Base-by-base conservation (phyloP, 2,888 invertebrate genomes). In the Chaetogeoica ovagalla region DNA sequence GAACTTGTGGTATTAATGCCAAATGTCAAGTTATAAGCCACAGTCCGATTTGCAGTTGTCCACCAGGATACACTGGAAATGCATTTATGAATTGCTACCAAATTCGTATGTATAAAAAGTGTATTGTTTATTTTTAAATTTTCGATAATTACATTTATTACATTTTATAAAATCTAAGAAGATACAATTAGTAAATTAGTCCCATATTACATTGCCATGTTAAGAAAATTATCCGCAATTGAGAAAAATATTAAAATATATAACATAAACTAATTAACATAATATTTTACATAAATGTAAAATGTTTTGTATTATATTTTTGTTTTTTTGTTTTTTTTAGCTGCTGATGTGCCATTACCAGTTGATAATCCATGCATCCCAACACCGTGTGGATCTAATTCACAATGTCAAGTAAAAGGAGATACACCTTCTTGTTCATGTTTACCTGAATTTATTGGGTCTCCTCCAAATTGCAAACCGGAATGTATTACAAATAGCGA, bases 391-490 rank as follows among this genome's bases (percentile, higher is more conserved):
- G 89, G 89, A 4, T 83, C 88, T 8, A 89, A 89, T 83, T 88
- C 89, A 11, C 83, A 87, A 72, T 89, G 89, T 84, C 87, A 86
- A 83, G 87, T 88, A 83, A 85, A 86, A 83, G 88, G 88, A 83
- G 86, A 86, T 15, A 88, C 87, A 30, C 89, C 88, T 6, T 87
- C 89, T 75, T 90, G 90, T 84, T 85, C 86, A 6, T 90, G 89
- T 84, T 84, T 88, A 39, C 85, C 87, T 37, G 87, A 88, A 82
- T 88, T 89, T 83, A 85, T 87, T 59, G 89, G 89, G 57, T 89
- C 89, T 84, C 90, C 90, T 21, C 89, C 89, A 82, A 88, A 88
- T n/a, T 90, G 89, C 82, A 86, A 89, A 82, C 90, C 90, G 6
- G 89, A 90, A 84, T 90, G 90, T 84, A 85, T 87, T 1, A 83